Conservation (phyloP, 2,113 vertebrate species). For the Xerus inauris region DNA sequence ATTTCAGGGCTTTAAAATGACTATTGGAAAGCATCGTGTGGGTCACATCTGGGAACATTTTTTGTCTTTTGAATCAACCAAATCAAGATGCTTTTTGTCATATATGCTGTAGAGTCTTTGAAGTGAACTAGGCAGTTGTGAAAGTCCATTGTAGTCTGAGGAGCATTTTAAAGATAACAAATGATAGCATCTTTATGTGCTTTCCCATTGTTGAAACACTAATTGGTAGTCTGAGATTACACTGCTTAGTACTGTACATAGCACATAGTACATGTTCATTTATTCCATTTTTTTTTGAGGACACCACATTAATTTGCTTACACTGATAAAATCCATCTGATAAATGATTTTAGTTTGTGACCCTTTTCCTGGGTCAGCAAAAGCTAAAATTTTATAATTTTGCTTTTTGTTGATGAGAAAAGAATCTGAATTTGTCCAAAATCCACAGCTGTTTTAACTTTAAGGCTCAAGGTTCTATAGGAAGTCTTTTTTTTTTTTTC, state of each 20-base stretch:
- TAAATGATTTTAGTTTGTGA: neutral
- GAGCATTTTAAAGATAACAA: neutral
- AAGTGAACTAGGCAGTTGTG: neutral
- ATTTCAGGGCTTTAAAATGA: neutral
- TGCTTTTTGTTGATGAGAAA: slow-evolving; percentile 16
- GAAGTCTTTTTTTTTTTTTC: neutral
- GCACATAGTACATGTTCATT: neutral
- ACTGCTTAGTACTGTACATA: neutral
- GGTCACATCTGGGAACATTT: neutral
- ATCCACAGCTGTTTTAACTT: neutral
- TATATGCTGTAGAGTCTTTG: neutral
- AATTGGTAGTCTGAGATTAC: neutral
- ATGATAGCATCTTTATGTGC: neutral
- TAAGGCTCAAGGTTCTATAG: neutral
- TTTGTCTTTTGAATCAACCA: neutral
- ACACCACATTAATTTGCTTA: neutral
- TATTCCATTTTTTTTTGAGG: neutral
- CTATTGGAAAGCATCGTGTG: neutral
- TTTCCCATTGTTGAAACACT: neutral
- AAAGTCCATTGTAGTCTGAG: neutral
- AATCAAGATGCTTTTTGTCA: neutral
- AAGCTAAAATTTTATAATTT: slow-evolving; percentile 33
- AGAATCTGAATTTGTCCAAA: neutral
- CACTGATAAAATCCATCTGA: neutral
- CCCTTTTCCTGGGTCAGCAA: neutral